These are phyloP conservation scores for Girardia tigrina DNA, from an alignment of 2,888 invertebrate species.

Conservation along the genomic window DNA sequence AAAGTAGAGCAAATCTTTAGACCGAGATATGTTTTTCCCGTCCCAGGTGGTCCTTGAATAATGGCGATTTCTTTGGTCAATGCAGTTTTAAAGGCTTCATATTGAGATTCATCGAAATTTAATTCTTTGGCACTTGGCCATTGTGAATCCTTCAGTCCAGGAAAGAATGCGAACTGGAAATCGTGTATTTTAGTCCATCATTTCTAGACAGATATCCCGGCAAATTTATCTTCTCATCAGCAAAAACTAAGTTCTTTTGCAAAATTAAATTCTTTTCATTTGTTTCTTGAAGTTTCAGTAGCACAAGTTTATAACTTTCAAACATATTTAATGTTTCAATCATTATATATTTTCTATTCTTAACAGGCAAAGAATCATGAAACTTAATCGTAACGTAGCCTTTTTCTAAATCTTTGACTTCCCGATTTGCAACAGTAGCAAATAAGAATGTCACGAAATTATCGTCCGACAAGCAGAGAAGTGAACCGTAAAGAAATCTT, in stretches of 20 bases:
- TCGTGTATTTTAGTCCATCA: neutral
- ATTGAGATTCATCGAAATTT: constrained; percentile 43
- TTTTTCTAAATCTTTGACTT: constrained; percentile 10
- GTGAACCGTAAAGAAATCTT: constrained; percentile 59
- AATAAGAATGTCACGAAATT: constrained; percentile 60
- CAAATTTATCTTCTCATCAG: neutral
- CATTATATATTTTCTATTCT: constrained; percentile 51
- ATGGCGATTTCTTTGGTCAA: constrained; percentile 45
- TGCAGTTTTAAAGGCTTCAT: constrained; percentile 42
- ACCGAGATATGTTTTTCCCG: constrained; percentile 41
- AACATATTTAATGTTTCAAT: constrained; percentile 67
- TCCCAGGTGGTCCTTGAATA: constrained; percentile 41
- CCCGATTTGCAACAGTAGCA: constrained; percentile 57
- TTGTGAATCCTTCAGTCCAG: neutral
- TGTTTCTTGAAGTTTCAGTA: constrained; percentile 8
- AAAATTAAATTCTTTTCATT: neutral
- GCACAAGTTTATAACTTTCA: constrained; percentile 65
- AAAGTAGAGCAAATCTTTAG: constrained; percentile 52
- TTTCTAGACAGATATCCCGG: constrained; percentile 26
- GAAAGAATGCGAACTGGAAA: neutral
- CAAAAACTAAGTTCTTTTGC: constrained; percentile 20
- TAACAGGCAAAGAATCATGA: neutral
- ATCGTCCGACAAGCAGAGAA: constrained; percentile 60
- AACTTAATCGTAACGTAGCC: constrained; percentile 19
- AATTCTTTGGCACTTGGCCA: constrained; percentile 42